Evolutionary conservation across 2,797 vertebrate species (phyloP), one percentile per base, ranked within the genome.

Genomic region (Mormyrops boulengeri): DNA sequence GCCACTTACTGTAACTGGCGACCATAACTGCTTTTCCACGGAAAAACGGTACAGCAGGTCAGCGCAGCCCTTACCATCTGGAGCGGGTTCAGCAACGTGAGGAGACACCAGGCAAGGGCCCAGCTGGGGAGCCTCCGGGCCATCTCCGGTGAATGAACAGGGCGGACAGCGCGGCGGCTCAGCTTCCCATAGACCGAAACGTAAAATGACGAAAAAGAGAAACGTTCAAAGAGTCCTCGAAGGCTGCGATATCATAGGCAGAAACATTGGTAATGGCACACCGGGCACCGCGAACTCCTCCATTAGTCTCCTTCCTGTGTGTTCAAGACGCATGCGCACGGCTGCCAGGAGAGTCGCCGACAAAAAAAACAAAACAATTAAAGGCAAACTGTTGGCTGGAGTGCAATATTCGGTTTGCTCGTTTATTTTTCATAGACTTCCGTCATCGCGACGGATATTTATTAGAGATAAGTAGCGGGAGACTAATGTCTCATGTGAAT

Each of bases 91-190:
- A 96, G 92, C 92, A 95, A 77, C 89, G 93, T 90, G 86, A 94
- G 91, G 89, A 95, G 66, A 92, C 93, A 94, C 94, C 95, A 95
- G 90, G 95, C 89, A 52, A 95, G 93, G 93, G 94, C 95, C 94
- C 94, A 93, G 88, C 94, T 92, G 91, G 93, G 95, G 89, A 91
- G 93, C 14, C 93, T 93, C 95, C 95, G 94, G 92, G 92, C 94
- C 96, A 97, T 96, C 53, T 90, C 94, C 88, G 55, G 53, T 38
- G 87, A 50, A 11, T 57, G n/a, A 57, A 69, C 38, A 55, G 57
- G 17, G 55, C 26, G 62, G 62, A 69, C 62, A 41, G 34, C 73
- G 73, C 41, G 73, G 12, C 73, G 73, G 91, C 89, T 44, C 85
- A 57, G n/a, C 91, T 91, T 90, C 89, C 77, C 95, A 95, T 95